Conservation (phyloP, 1,140 invertebrate genomes). For the Aradophagus sp. region DNA sequence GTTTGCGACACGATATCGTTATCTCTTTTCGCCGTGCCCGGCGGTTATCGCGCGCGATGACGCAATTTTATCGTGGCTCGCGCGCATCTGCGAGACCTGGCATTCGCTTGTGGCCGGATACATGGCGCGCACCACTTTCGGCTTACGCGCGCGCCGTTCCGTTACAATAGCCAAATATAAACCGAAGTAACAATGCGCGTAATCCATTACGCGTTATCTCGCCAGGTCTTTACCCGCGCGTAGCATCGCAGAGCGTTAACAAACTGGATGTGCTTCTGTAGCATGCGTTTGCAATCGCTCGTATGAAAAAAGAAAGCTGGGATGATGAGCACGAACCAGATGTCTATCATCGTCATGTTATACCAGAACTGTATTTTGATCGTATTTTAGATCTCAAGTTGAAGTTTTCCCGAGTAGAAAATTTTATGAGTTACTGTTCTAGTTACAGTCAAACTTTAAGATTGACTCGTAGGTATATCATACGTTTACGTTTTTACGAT, state of each 20-base stretch:
- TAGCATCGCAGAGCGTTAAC: conserved; percentile 36
- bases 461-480: too few relatives aligned
- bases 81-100: conserved; percentile 4
- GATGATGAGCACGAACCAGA: too few relatives aligned
- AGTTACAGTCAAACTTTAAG: too few relatives aligned
- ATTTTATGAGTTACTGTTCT: too few relatives aligned
- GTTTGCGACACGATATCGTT: conserved; percentile 38
- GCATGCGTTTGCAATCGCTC: conserved; percentile 8
- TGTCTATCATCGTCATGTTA: too few relatives aligned
- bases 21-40: conserved; percentile 32
- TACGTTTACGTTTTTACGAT: too few relatives aligned
- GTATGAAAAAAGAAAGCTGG: conserved; percentile 16
- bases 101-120: conserved; percentile 24
- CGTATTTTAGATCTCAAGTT: too few relatives aligned
- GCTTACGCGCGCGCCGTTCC: too few relatives aligned
- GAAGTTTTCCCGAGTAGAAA: too few relatives aligned
- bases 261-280: conserved; percentile 21
- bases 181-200: conserved; percentile 55
- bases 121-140: conserved; percentile 16
- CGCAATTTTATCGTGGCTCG: conserved; percentile 27
- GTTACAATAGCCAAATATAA: conserved; percentile 47
- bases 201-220: conserved; percentile 46
- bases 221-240: background rate
- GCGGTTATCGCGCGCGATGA: conserved; percentile 23
- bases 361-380: too few relatives aligned